These are phyloP conservation scores for Sphyrna mokarran DNA, from an alignment of 2,113 vertebrate species.

Conservation along the genomic window DNA sequence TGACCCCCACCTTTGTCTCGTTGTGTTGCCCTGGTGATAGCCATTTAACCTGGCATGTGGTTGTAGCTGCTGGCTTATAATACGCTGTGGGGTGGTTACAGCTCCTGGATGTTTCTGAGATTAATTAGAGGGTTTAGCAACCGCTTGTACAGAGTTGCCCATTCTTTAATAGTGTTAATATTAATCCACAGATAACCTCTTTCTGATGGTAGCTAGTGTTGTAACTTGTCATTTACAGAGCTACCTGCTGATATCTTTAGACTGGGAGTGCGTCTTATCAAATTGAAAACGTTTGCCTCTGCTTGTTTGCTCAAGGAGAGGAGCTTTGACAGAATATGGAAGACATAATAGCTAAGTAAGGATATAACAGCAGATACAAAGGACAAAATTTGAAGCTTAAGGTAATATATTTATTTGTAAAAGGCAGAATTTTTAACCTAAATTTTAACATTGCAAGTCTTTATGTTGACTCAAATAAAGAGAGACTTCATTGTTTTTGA, in stretches of 20 bases:
- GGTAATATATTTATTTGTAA: neutral
- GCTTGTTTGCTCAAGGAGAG: neutral
- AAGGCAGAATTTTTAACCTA: neutral
- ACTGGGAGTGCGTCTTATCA: neutral
- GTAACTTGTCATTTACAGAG: neutral
- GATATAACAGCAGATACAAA: no score
- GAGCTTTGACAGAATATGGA: neutral
- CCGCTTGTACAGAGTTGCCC: neutral
- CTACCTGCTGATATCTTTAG: neutral
- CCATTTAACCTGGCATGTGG: slow-evolving; percentile 39
- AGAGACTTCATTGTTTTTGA: neutral
- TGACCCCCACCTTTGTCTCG: slow-evolving; percentile 48
- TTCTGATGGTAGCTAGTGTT: neutral
- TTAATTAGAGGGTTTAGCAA: neutral
- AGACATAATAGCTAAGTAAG: neutral
- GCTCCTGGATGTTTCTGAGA: slow-evolving; percentile 11
- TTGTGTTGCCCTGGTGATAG: slow-evolving; percentile 53
- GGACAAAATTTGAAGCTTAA: neutral
- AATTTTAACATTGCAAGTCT: neutral
- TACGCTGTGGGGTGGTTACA: slow-evolving; percentile 13
- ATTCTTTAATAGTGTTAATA: slow-evolving; percentile 6
- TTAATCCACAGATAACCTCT: slow-evolving; percentile 28
- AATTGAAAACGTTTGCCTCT: neutral
- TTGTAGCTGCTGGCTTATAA: slow-evolving; percentile 4
- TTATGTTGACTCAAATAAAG: neutral